These are phyloP conservation scores for Petaurus breviceps DNA, from an alignment of 2,113 vertebrate species.

Conservation along the genomic window DNA sequence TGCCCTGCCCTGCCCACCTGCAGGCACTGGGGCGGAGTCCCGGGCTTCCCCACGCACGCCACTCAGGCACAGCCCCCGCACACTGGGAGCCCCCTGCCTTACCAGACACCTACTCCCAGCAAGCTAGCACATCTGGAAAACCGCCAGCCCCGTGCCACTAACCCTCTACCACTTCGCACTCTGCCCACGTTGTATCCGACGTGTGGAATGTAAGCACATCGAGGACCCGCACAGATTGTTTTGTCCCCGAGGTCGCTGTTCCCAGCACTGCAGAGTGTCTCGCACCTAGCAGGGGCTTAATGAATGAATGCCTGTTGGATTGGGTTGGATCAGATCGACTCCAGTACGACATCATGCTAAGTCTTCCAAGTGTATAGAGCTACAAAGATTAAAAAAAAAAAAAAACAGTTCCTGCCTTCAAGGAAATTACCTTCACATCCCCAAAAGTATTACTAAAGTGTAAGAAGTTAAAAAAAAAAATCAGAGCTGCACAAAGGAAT, in stretches of 20 bases:
- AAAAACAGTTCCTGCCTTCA: neutral
- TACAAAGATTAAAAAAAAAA: neutral
- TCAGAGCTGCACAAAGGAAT: constrained; percentile 23
- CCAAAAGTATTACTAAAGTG: neutral
- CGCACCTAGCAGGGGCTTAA: neutral
- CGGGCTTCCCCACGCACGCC: neutral
- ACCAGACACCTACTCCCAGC: too few relatives aligned
- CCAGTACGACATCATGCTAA: neutral
- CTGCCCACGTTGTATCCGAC: neutral
- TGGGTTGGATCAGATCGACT: neutral
- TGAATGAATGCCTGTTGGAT: neutral
- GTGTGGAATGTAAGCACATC: neutral
- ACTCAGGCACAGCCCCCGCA: constrained; percentile 1
- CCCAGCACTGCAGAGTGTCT: neutral
- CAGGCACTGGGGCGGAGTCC: constrained; percentile 52
- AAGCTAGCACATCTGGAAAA: fast-evolving
- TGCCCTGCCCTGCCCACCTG: constrained; percentile 61
- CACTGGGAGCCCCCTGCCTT: fast-evolving
- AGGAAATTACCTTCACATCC: neutral
- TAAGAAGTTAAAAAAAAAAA: neutral
- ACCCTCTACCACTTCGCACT: neutral
- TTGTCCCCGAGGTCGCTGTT: neutral
- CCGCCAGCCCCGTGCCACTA: neutral
- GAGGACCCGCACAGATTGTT: neutral
- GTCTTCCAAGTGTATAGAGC: neutral